Base-by-base conservation (phyloP, 2,113 vertebrate genomes). In the Nothoprocta perdicaria region DNA sequence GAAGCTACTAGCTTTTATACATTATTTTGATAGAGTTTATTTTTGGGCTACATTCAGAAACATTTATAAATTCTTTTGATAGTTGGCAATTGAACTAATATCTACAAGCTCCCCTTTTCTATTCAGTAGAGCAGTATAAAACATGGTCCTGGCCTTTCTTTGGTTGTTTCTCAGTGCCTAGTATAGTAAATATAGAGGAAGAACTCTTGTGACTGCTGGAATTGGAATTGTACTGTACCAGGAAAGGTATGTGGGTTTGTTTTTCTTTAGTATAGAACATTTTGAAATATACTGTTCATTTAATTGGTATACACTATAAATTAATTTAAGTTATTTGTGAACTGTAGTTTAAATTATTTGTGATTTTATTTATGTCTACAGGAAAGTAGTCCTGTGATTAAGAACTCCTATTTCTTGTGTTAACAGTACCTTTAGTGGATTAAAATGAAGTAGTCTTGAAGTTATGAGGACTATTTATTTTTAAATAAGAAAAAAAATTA, bases 271-370 rank as follows among this genome's bases (percentile, higher is more conserved):
- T 50, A 13, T 52, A 12, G 6, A 40, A 5, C 35, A 27, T 79
- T 63, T 46, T 21, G 82, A 57, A 29, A 33, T 3, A 10, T 63
- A 22, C 40, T 40, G n/a, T 78, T 83, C 19, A 19, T 83, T 80
- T 87, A 92, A 71, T 77, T 77, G 67, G 52, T 61, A 0, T 45
- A 23, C 72, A 22, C n/a, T 84, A 0, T 80, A 40, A n/a, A 88
- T 69, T 58, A 45, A 23, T 65, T 91, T 93, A 53, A 87, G 85
- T 95, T 89, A 68, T 89, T 93, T 86, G 74, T 83, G 26, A 17
- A 48, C 48, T 48, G 22, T 58, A 41, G 18, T 65, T 89, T 93
- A 53, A 87, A 88, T 95, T 89, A 72, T 91, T 93, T 86, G 74
- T 83, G 26, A 17, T 33, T 83, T 0, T 67, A 73, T 31, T 33